These are phyloP conservation scores for Stictonetta naevosa DNA, from an alignment of 2,113 vertebrate genomes.

Conservation along the genomic window DNA sequence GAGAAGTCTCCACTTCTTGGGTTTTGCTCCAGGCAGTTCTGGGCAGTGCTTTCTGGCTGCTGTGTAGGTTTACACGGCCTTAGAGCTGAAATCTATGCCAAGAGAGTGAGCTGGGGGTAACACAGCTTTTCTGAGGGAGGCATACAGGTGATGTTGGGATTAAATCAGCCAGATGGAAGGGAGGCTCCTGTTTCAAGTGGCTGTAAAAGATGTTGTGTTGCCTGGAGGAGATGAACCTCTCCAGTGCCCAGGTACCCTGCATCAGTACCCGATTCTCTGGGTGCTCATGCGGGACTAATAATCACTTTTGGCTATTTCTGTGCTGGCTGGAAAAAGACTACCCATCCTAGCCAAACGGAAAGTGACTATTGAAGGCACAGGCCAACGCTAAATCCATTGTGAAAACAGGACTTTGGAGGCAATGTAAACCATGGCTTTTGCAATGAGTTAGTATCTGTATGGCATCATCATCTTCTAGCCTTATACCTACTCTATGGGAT, in stretches of 20 bases:
- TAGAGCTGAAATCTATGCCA: not conserved
- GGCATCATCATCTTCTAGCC: not conserved
- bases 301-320: not conserved
- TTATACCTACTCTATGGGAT: not conserved
- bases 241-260: not conserved
- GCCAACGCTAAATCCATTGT: not conserved
- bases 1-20: fast-evolving
- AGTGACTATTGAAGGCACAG: not conserved
- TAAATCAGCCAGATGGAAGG: not conserved
- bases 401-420: not conserved
- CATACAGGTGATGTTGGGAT: not conserved
- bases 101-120: not conserved
- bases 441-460: not conserved
- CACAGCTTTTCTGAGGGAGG: not conserved
- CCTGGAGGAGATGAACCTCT: not conserved
- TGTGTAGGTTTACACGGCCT: fast-evolving
- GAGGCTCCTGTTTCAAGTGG: not conserved
- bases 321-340: not conserved
- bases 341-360: not conserved
- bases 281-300: not conserved
- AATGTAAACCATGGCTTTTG: not conserved
- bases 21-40: not conserved
- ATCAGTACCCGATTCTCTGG: not conserved
- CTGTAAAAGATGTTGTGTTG: not conserved
- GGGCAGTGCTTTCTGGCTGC: not conserved